A percentile compares a stretch with the other conserved stretches of the same genome.
Conservation (phyloP, 2,888 invertebrate genomes). For the Polymixis lichenea region DNA sequence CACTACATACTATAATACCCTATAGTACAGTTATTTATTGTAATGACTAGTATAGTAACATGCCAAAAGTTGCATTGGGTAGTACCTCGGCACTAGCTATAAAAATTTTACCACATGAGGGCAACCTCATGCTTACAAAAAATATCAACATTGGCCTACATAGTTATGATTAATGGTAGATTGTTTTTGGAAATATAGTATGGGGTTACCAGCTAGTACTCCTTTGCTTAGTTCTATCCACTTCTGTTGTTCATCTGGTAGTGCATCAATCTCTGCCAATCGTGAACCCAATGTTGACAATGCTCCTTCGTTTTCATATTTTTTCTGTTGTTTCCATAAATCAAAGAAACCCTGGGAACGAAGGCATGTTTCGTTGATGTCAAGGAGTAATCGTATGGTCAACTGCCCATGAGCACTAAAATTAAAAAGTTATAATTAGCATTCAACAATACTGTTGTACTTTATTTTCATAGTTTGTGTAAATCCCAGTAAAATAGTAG, state of each 20-base stretch:
- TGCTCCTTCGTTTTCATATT: constrained; percentile 96
- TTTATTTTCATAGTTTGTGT: neutral
- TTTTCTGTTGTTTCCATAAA: constrained; percentile 96
- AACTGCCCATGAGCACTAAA: constrained; percentile 94
- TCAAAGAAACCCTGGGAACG: constrained; percentile 98
- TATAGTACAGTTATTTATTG: constrained; percentile 25
- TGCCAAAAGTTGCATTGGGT: constrained; percentile 31
- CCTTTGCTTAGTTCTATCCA: constrained; percentile 93
- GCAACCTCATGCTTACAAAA: neutral
- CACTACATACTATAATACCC: neutral
- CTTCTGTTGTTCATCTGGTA: constrained; percentile 90
- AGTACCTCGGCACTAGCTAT: constrained; percentile 32
- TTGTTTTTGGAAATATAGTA: constrained; percentile 8
- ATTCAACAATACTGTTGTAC: neutral
- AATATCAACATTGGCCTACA: neutral
- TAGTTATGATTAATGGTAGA: neutral
- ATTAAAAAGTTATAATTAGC: constrained; percentile 56
- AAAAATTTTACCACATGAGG: constrained; percentile 6
- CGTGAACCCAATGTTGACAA: constrained; percentile 92
- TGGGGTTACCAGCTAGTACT: constrained; percentile 90
- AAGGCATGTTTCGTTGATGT: constrained; percentile 97
- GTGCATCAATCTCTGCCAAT: constrained; percentile 92
- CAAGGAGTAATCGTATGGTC: constrained; percentile 96
- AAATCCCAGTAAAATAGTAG: neutral
- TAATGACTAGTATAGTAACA: constrained; percentile 30